Evolutionary conservation across 2,113 vertebrate species (phyloP).

Genomic region (Myotis yumanensis): DNA sequence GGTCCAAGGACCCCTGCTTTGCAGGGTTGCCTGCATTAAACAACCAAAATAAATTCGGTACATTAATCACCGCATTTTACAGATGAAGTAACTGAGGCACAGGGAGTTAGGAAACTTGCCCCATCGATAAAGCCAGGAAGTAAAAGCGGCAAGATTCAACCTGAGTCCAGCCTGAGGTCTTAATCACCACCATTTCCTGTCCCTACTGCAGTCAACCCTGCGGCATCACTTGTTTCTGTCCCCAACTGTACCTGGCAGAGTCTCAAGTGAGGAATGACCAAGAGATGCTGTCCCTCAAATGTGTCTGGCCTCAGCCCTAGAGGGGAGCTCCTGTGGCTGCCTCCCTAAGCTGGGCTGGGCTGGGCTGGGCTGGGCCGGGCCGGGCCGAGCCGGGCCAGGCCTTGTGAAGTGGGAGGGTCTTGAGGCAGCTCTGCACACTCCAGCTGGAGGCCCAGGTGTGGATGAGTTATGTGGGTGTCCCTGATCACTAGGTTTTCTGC

Average conservation of each 20-base stretch:
- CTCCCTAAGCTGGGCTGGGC: background rate
- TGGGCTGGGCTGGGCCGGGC: background rate
- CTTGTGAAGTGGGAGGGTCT: background rate
- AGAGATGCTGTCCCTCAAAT: background rate
- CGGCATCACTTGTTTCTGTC: accelerated
- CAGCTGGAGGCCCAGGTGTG: background rate
- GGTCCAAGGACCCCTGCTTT: background rate
- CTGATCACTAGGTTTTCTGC: background rate
- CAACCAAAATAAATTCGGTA: background rate
- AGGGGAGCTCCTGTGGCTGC: background rate
- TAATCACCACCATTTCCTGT: background rate
- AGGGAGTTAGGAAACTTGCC: background rate
- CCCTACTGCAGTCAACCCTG: accelerated
- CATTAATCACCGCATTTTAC: background rate
- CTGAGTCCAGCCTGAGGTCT: background rate
- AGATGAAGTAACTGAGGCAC: background rate
- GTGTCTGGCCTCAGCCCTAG: background rate
- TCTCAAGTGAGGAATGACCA: background rate
- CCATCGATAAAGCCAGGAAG: background rate
- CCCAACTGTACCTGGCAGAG: background rate
- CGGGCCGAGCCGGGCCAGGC: no score
- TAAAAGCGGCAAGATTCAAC: background rate
- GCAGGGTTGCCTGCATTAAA: background rate
- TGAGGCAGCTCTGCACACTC: background rate
- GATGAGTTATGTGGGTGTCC: no score